These are phyloP conservation scores for Wiebesia pumilae DNA, from an alignment of 1,140 invertebrate genomes.

Conservation along the genomic window DNA sequence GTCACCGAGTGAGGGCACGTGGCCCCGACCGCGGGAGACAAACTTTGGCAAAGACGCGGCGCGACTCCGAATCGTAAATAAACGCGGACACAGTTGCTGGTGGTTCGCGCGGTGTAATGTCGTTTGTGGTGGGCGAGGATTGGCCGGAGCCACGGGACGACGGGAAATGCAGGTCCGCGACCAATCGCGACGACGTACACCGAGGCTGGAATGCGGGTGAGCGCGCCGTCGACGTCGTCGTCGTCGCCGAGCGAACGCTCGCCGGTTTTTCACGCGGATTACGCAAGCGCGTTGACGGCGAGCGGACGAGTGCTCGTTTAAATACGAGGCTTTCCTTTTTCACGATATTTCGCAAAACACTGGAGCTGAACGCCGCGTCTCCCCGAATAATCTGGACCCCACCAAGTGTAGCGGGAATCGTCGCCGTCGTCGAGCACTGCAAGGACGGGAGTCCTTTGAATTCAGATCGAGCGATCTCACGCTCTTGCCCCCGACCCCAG, in stretches of 20 bases:
- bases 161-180: no score
- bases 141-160: no score
- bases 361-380: not conserved
- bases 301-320: conserved; percentile 34
- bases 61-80: not conserved
- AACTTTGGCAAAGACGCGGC: not conserved
- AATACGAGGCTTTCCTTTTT: conserved; percentile 12
- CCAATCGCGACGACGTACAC: not conserved
- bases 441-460: not conserved
- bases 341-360: not conserved
- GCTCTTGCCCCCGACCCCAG: not conserved
- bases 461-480: no score
- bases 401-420: not conserved
- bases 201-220: not conserved
- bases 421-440: no score
- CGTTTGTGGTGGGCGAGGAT: no score
- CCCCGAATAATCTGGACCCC: not conserved
- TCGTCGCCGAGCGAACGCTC: no score
- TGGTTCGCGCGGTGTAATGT: no score
- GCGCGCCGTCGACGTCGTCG: no score
- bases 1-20: not conserved
- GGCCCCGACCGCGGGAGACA: not conserved
- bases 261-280: conserved; percentile 56
- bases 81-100: no score
- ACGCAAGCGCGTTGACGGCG: conserved; percentile 59